phyloP scores from a whole-genome alignment of 2,888 invertebrate species.

The Drosophila falleni region DNA sequence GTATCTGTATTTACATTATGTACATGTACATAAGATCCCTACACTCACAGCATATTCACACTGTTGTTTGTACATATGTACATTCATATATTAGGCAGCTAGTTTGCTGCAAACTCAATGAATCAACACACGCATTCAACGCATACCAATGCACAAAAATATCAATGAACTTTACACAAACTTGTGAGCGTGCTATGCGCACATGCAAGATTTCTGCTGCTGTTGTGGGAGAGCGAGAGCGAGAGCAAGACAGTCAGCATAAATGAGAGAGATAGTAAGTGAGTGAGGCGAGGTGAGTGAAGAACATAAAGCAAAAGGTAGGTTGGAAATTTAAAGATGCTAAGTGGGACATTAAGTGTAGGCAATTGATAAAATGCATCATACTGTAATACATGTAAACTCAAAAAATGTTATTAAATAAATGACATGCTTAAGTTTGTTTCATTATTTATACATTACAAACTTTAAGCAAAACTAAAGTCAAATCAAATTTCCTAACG shows the following conservation, averaged over 20 bases:
- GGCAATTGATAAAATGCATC: too few species aligned
- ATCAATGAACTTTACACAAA: slow-evolving; percentile 83
- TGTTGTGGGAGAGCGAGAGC: slow-evolving; percentile 41
- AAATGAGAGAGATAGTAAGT: slow-evolving; percentile 5
- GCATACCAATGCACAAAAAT: slow-evolving; percentile 80
- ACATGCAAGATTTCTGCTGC: slow-evolving; percentile 55
- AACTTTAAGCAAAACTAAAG: neutral
- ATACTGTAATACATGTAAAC: neutral
- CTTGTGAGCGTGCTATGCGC: slow-evolving; percentile 57
- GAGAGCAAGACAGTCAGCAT: slow-evolving; percentile 16
- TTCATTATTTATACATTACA: neutral
- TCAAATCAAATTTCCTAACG: slow-evolving; percentile 52
- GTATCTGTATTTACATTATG: slow-evolving; percentile 5
- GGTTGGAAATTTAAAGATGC: slow-evolving; percentile 37
- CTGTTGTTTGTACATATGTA: slow-evolving; percentile 13
- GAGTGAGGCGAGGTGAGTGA: slow-evolving; percentile 28
- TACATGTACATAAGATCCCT: slow-evolving; percentile 23
- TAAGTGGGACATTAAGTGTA: neutral
- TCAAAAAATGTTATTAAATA: neutral
- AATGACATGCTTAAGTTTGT: neutral
- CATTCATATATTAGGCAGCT: slow-evolving; percentile 48
- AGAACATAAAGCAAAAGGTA: slow-evolving; percentile 34
- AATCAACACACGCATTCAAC: slow-evolving; percentile 74
- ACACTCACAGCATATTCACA: slow-evolving; percentile 11
- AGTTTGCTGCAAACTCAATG: slow-evolving; percentile 76